Conservation (phyloP, 2,888 invertebrate genomes). For the Lasioglossum malachurum region DNA sequence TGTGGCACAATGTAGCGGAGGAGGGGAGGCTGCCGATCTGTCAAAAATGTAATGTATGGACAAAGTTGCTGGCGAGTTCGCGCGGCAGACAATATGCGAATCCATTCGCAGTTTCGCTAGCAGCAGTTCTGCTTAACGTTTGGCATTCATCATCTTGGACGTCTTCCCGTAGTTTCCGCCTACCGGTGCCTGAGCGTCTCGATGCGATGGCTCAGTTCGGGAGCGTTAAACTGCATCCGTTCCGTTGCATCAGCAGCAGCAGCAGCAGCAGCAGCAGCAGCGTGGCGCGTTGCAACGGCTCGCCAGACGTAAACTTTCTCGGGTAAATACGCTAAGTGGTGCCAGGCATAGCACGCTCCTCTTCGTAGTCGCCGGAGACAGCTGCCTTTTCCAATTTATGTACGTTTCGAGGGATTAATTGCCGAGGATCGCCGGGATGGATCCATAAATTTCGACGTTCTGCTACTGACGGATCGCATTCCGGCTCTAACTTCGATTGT, state of each 20-base stretch:
- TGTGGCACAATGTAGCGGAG: neutral
- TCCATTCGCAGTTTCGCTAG: constrained; percentile 51
- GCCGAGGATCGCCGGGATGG: constrained; percentile 41
- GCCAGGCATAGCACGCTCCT: constrained; percentile 34
- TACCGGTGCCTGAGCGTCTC: constrained; percentile 36
- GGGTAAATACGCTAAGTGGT: constrained; percentile 68
- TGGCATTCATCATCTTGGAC: constrained; percentile 70
- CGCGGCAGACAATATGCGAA: constrained; percentile 38
- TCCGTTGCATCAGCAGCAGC: constrained; percentile 20
- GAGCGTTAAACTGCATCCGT: constrained; percentile 63
- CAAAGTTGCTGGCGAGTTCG: constrained; percentile 6
- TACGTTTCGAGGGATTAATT: constrained; percentile 35
- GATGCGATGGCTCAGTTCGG: constrained; percentile 62
- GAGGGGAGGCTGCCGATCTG: neutral
- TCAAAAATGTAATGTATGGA: constrained; percentile 21
- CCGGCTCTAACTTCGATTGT: neutral
- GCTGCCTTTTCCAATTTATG: constrained; percentile 46
- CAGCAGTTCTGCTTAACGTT: constrained; percentile 61
- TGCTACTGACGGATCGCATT: neutral
- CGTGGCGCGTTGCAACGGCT: constrained; percentile 10
- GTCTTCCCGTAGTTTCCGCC: constrained; percentile 51
- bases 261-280: constrained; percentile 12
- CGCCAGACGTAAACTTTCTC: constrained; percentile 63
- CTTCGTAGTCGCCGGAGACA: constrained; percentile 13
- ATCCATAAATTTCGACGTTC: neutral